Percentiles rank a stretch among this genome's conserved stretches.
phyloP scores from a whole-genome alignment of 2,888 invertebrate species.

The Stenichneumon culpator region DNA sequence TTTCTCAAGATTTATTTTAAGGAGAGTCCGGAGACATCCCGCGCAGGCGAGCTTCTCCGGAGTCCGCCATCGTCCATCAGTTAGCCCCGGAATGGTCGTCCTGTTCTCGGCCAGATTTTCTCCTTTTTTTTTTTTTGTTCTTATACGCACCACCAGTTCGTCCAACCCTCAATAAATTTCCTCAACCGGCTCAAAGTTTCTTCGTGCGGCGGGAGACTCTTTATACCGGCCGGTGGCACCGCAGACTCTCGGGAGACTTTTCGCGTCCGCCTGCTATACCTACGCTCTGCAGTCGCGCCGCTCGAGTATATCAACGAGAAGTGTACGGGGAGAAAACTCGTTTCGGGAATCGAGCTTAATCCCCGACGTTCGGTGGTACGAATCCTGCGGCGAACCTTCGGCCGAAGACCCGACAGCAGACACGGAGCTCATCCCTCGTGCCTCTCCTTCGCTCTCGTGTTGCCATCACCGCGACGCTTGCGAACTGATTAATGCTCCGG shows the following conservation, averaged over 20 bases:
- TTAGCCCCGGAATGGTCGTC: constrained; percentile 31
- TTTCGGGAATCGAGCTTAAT: constrained; percentile 48
- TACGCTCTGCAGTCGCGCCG: background rate
- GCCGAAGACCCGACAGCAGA: background rate
- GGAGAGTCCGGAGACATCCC: constrained; percentile 23
- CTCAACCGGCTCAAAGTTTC: constrained; percentile 57
- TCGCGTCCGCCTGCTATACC: constrained; percentile 9
- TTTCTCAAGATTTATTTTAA: constrained; percentile 56
- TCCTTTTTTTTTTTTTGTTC: constrained; percentile 3
- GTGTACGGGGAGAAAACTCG: constrained; percentile 30
- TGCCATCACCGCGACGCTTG: background rate
- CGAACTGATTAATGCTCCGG: constrained; percentile 22
- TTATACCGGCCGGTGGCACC: constrained; percentile 9
- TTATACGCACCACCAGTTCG: background rate
- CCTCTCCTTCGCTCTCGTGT: background rate
- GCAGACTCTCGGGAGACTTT: constrained; percentile 51
- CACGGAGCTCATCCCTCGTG: background rate
- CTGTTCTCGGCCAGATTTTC: constrained; percentile 43
- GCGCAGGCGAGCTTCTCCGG: background rate
- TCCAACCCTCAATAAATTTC: constrained; percentile 61
- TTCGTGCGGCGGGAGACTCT: constrained; percentile 18
- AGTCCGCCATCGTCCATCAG: constrained; percentile 59
- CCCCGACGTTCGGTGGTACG: constrained; percentile 44
- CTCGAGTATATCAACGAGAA: background rate
- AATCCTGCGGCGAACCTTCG: constrained; percentile 47